Evolutionary conservation across 1,140 invertebrate species (phyloP).

Genomic region (Pectinophora gossypiella): DNA sequence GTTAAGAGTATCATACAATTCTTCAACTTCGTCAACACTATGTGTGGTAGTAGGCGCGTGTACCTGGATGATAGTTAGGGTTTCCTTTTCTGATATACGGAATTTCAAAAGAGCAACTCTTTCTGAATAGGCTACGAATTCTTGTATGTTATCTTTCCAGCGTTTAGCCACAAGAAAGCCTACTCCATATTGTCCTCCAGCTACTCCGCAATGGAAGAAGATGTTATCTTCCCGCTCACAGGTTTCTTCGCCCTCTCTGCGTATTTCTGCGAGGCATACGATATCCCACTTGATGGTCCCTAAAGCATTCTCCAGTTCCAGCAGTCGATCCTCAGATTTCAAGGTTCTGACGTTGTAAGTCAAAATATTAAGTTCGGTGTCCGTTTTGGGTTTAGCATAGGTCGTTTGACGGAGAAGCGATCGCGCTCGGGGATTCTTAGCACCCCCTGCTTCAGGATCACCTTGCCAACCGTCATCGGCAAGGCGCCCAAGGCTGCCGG

Average conservation of each 20-base stretch:
- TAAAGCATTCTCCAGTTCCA: conserved; percentile 1
- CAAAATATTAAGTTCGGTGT: background rate
- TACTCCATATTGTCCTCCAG: background rate
- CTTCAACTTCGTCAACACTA: background rate
- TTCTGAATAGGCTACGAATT: conserved; percentile 3
- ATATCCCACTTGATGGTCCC: conserved; percentile 1
- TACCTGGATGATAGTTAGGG: background rate
- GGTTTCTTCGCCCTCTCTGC: background rate
- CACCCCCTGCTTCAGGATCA: background rate
- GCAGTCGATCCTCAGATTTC: background rate
- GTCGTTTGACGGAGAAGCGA: background rate
- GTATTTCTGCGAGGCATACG: background rate
- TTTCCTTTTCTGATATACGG: background rate
- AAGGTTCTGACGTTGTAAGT: conserved; percentile 2
- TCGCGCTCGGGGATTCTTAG: too few relatives aligned
- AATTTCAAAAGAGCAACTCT: conserved; percentile 5
- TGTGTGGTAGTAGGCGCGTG: conserved; percentile 1
- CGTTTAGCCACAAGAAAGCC: conserved; percentile 4
- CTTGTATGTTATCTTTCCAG: conserved; percentile 2
- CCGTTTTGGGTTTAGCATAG: background rate
- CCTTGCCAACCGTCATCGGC: background rate
- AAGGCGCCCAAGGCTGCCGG: background rate
- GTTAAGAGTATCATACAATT: conserved; percentile 2
- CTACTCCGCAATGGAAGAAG: background rate
- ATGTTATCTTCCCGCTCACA: background rate